Evolutionary conservation across 2,797 vertebrate genomes (phyloP).

Genomic region (Enteromius radiatus): DNA sequence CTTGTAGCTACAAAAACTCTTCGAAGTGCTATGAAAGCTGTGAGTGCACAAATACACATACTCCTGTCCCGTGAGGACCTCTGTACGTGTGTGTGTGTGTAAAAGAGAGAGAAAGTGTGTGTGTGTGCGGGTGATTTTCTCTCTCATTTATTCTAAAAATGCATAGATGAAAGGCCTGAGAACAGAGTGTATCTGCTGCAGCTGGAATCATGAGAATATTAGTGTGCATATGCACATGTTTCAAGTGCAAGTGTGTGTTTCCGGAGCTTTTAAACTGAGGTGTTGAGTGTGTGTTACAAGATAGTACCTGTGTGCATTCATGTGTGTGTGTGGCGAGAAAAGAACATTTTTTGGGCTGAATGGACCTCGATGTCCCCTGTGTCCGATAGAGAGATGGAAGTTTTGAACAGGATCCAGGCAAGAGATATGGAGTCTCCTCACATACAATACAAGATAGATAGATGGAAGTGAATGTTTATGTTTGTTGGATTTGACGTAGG

Average conservation of each 20-base stretch:
- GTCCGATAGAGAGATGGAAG: neutral
- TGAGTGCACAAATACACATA: conserved; percentile 36
- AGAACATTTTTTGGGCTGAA: neutral
- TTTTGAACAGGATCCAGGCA: conserved; percentile 8
- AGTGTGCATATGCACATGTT: conserved; percentile 21
- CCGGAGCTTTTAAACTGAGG: neutral
- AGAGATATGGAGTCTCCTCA: conserved; percentile 32
- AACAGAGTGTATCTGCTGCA: conserved; percentile 29
- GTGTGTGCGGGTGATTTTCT: neutral
- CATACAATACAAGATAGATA: neutral
- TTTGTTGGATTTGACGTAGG: neutral
- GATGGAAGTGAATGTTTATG: conserved; percentile 9
- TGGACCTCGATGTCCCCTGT: neutral
- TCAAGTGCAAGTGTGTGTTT: conserved; percentile 37
- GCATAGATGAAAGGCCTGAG: conserved; percentile 39
- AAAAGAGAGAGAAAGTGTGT: neutral
- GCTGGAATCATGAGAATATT: conserved; percentile 17
- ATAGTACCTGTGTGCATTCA: neutral
- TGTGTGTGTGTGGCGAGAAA: conserved; percentile 3
- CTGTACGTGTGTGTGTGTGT: neutral
- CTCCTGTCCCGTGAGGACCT: conserved; percentile 14
- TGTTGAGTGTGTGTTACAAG: neutral
- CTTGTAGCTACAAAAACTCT: conserved; percentile 44
- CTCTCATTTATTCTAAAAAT: conserved; percentile 51
- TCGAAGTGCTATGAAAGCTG: conserved; percentile 44